Evolutionary conservation across 2,797 vertebrate genomes (phyloP).

Genomic region (Simalia tracyae): DNA sequence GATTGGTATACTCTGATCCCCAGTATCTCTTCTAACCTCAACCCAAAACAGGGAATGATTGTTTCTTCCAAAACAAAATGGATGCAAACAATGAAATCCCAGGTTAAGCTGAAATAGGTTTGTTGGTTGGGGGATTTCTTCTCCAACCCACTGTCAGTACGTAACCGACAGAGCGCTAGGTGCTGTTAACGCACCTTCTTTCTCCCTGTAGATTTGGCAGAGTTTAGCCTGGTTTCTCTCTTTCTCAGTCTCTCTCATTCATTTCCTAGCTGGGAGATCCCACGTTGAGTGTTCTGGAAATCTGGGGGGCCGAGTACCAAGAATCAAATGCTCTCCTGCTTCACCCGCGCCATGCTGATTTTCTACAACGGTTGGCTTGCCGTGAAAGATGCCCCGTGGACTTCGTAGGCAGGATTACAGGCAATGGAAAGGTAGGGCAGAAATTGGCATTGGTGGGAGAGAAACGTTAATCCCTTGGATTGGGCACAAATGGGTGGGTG

Average conservation of each 20-base stretch:
- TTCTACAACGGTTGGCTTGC: conserved; percentile 78
- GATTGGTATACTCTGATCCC: neutral
- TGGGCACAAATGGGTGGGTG: neutral
- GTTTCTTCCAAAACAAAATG: neutral
- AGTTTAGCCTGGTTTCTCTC: neutral
- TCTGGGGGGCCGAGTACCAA: conserved; percentile 95
- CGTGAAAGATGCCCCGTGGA: conserved; percentile 87
- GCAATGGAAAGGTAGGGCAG: conserved; percentile 79
- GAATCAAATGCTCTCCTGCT: conserved; percentile 91
- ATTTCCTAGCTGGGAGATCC: conserved; percentile 84
- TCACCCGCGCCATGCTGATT: conserved; percentile 68
- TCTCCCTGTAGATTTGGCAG: neutral
- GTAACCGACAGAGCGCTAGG: neutral
- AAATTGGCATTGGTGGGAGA: neutral
- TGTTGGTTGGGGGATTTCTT: too few species aligned
- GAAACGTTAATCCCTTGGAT: neutral
- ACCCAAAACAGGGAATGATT: neutral
- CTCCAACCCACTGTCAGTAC: neutral
- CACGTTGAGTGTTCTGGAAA: conserved; percentile 88
- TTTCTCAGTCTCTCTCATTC: neutral
- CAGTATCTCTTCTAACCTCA: too few species aligned
- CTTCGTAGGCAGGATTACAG: conserved; percentile 87
- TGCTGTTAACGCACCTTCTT: neutral
- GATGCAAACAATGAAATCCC: too few species aligned
- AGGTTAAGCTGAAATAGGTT: neutral